Percentiles rank a stretch among this genome's conserved stretches.
Conservation (phyloP, 2,888 invertebrate genomes). For the Drosophila atroscutellata region DNA sequence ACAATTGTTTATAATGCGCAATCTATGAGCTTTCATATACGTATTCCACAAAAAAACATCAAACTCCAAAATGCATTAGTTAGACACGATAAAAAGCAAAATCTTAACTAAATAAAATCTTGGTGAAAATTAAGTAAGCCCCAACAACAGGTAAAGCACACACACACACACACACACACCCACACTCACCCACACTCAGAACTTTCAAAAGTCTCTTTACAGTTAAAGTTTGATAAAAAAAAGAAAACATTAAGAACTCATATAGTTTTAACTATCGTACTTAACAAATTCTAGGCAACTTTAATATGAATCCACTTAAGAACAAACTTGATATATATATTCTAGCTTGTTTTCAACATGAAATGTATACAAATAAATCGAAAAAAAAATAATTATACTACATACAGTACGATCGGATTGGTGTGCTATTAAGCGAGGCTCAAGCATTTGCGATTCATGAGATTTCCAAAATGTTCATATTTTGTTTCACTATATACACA, state of each 20-base stretch:
- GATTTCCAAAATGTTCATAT: conserved; percentile 13
- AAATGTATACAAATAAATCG: conserved; percentile 43
- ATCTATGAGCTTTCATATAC: conserved; percentile 48
- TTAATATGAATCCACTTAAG: conserved; percentile 69
- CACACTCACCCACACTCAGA: neutral
- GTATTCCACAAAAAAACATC: conserved; percentile 10
- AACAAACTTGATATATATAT: conserved; percentile 72
- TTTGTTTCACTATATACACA: conserved; percentile 41
- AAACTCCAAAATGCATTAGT: conserved; percentile 43
- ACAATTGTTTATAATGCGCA: conserved; percentile 63
- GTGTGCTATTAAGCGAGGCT: conserved; percentile 38
- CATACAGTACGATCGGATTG: conserved; percentile 29
- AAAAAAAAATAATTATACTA: conserved; percentile 29
- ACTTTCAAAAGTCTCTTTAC: conserved; percentile 33
- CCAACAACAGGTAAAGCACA: conserved; percentile 32
- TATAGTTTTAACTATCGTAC: conserved; percentile 72
- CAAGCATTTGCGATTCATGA: conserved; percentile 21
- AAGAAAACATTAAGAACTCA: conserved; percentile 53
- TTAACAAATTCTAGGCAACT: conserved; percentile 73
- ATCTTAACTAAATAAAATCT: conserved; percentile 31
- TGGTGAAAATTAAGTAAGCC: conserved; percentile 23
- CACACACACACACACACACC: conserved; percentile 16
- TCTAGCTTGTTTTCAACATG: conserved; percentile 72
- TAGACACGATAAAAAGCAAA: conserved; percentile 43
- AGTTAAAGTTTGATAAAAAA: conserved; percentile 43